Evolutionary conservation across 2,888 invertebrate species (phyloP).

Genomic region (Melinaea menophilus): DNA sequence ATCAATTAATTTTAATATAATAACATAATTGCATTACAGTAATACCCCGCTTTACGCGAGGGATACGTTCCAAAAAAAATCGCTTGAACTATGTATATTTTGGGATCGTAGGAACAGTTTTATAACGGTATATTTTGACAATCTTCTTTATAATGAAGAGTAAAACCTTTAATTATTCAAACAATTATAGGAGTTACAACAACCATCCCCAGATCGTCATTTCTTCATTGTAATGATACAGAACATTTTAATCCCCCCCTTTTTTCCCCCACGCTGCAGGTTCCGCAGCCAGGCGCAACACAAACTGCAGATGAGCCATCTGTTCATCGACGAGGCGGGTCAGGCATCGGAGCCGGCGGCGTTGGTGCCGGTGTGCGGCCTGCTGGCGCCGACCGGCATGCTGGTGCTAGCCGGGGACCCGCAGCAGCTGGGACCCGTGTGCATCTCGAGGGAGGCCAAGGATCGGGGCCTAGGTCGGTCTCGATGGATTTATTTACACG

Average conservation of each 20-base stretch:
- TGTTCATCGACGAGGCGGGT: constrained; percentile 94
- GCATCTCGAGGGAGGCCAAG: constrained; percentile 79
- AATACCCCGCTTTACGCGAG: too few relatives aligned
- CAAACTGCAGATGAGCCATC: constrained; percentile 82
- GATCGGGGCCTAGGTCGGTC: constrained; percentile 81
- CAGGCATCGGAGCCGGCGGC: constrained; percentile 93
- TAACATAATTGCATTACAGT: too few relatives aligned
- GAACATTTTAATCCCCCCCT: background rate
- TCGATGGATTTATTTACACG: background rate
- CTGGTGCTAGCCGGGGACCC: constrained; percentile 89
- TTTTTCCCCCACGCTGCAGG: constrained; percentile 29
- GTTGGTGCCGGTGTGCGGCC: constrained; percentile 54
- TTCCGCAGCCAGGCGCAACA: constrained; percentile 34
- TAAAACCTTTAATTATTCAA: too few relatives aligned
- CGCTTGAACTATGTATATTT: too few relatives aligned
- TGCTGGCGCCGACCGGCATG: constrained; percentile 81
- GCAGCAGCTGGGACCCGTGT: constrained; percentile 90
- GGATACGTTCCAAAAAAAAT: too few relatives aligned
- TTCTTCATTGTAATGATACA: too few relatives aligned
- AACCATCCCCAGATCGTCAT: too few relatives aligned
- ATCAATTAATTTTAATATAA: too few relatives aligned
- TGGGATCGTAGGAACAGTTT: too few relatives aligned
- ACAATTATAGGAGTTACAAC: too few relatives aligned
- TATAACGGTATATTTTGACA: too few relatives aligned
- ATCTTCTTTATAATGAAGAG: too few relatives aligned